Conservation (phyloP, 2,888 invertebrate genomes). For the Conchocele bisecta region DNA sequence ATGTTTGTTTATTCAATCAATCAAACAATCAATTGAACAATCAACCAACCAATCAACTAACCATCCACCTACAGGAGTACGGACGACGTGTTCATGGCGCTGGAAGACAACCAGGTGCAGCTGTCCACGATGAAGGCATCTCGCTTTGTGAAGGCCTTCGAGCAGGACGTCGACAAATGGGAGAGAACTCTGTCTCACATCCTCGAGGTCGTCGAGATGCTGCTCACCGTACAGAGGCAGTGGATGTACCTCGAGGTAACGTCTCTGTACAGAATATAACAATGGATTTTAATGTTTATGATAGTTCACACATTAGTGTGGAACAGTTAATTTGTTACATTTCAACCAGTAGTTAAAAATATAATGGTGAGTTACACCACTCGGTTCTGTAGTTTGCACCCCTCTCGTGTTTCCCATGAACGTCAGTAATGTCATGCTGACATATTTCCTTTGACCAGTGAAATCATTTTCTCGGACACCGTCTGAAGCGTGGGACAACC, state of each 20-base stretch:
- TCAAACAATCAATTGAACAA: not conserved
- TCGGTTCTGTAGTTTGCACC: too few relatives aligned
- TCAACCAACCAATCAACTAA: not conserved
- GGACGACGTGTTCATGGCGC: constrained; percentile 90
- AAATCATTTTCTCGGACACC: too few relatives aligned
- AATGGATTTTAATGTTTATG: not conserved
- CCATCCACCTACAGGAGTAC: constrained; percentile 81
- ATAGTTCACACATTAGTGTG: not conserved
- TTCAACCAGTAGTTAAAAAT: too few relatives aligned
- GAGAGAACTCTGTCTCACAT: constrained; percentile 92
- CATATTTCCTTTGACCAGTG: too few relatives aligned
- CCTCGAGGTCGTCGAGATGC: constrained; percentile 91
- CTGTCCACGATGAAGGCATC: constrained; percentile 94
- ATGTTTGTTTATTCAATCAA: too few relatives aligned
- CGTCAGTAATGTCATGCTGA: too few relatives aligned
- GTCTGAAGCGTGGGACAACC: too few relatives aligned
- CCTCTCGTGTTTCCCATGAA: too few relatives aligned
- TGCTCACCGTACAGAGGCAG: constrained; percentile 91
- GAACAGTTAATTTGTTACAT: too few relatives aligned
- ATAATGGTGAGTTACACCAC: too few relatives aligned
- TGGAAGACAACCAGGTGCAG: constrained; percentile 93
- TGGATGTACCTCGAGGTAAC: constrained; percentile 91
- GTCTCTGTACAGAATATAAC: not conserved
- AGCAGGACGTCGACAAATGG: constrained; percentile 92
- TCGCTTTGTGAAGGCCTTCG: constrained; percentile 91